Evolutionary conservation across 2,888 invertebrate genomes (phyloP), one percentile per base, ranked within the genome.

Genomic region (Pseudolycoriella hygida): DNA sequence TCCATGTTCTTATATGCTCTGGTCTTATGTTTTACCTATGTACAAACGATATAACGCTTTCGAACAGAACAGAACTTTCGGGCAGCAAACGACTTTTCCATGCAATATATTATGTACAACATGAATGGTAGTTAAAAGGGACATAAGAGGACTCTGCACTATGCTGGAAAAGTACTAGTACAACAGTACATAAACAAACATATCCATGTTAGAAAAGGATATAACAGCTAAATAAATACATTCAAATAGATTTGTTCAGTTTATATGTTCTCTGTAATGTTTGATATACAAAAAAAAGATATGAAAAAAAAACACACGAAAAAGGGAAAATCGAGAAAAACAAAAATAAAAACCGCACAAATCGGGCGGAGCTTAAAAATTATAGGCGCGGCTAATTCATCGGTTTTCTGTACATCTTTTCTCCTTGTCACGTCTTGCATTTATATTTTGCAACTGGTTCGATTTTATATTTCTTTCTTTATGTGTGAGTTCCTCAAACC

Each of bases 381-480:
- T 31, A 44, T 44, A 38, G 44, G 43, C 43, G 43, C 43, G 43
- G 40, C 41, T 41, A 37, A 44, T 40, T 40, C 17, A 18, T 30
- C 30, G 40, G 40, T 45, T 41, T 39, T 15, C 25, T 25, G 25
- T 25, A 43, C 37, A 43, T 43, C 37, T 34, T 34, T 43, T 43
- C 37, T 43, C 20, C 19, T 43, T 43, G 43, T 43, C 43, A 8
- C 25, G 25, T 43, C 43, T 34, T 37, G 43, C 4, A 8, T 25
- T 25, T 25, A 8, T 32, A 38, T 39, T 39, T 34, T 39, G 39
- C 39, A 39, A 39, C 39, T 17, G 17, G 39, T 39, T 39, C 39
- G 39, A 39, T 39, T 39, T 39, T 14, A 10, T 39, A 17, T 39
- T 17, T 15, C 17, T 11, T 15, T 12, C 15, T 14, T 34, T 34